These are phyloP conservation scores for Anthoscopus minutus DNA, from an alignment of 2,113 vertebrate genomes.

Conservation along the genomic window DNA sequence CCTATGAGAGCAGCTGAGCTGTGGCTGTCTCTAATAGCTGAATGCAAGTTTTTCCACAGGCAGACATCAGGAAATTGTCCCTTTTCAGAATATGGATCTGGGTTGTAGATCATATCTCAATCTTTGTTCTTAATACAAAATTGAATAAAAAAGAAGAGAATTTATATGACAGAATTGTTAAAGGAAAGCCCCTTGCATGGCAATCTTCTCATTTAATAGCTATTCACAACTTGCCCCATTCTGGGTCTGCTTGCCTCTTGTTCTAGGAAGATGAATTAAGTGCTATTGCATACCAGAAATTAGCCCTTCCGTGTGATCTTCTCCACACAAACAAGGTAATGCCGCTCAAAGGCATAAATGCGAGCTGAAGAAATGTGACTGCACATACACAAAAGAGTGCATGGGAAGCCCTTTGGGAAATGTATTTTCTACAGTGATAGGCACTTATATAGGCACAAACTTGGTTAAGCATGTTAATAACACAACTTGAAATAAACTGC, in stretches of 20 bases:
- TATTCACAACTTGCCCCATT: neutral
- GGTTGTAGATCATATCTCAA: neutral
- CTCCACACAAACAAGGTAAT: neutral
- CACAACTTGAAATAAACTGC: neutral
- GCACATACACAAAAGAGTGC: neutral
- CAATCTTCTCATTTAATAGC: neutral
- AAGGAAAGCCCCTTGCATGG: neutral
- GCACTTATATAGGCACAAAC: neutral
- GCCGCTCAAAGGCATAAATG: neutral
- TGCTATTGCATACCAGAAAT: neutral
- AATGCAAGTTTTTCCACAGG: neutral
- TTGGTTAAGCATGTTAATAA: slow-evolving; percentile 39
- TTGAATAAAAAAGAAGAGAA: neutral
- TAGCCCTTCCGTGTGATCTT: neutral
- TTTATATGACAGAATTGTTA: neutral
- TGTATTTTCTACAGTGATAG: neutral
- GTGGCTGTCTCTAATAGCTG: neutral
- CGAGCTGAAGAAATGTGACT: neutral
- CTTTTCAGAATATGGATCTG: neutral
- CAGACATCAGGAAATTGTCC: neutral
- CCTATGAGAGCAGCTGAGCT: neutral
- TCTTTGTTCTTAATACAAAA: neutral
- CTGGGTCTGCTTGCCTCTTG: neutral
- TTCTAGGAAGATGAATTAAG: neutral
- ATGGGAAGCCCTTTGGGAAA: neutral